phyloP scores from a whole-genome alignment of 2,113 vertebrate genomes.

The Eira barbara region DNA sequence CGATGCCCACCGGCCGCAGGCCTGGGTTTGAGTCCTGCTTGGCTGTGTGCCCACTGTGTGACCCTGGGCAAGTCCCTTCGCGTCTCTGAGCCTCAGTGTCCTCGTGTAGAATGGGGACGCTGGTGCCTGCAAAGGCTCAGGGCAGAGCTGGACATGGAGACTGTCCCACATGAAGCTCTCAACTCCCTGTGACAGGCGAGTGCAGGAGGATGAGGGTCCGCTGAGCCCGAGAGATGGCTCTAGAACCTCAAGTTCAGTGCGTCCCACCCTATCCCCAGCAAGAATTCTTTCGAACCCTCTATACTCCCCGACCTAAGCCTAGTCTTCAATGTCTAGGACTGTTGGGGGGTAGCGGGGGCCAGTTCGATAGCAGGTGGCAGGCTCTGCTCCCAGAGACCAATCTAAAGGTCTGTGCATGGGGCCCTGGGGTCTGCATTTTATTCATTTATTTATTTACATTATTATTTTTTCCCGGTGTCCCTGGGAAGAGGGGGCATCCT shows the following conservation, averaged over 20 bases:
- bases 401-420: neutral
- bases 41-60: neutral
- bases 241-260: neutral
- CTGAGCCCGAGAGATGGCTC: neutral
- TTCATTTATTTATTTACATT: neutral
- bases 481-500: neutral
- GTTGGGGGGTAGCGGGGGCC: neutral
- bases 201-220: neutral
- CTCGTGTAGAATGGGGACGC: neutral
- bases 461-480: neutral
- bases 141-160: neutral
- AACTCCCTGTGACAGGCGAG: accelerated
- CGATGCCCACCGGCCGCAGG: neutral
- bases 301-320: neutral
- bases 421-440: neutral
- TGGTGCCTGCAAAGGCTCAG: neutral
- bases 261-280: neutral
- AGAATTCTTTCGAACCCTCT: neutral
- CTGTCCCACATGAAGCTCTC: accelerated
- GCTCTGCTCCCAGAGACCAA: neutral
- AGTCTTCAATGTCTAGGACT: neutral
- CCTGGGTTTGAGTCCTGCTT: neutral
- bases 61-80: neutral
- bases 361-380: too few relatives aligned
- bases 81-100: neutral